These are phyloP conservation scores for Batillaria attramentaria DNA, from an alignment of 1,140 invertebrate genomes.

Conservation along the genomic window DNA sequence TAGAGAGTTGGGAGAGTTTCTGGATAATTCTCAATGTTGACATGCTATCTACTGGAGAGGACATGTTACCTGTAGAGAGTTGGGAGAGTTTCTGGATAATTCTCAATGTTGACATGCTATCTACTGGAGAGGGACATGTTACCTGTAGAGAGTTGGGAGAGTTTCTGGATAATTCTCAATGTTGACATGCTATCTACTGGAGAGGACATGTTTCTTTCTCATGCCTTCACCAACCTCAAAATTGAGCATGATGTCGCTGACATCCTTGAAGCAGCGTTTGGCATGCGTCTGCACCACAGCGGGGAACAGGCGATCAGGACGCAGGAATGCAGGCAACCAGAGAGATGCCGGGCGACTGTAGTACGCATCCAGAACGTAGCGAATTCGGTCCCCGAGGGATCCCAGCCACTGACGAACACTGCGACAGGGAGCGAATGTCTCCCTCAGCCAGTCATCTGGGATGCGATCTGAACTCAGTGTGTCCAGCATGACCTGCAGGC, in stretches of 20 bases:
- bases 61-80: no score
- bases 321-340: slow-evolving; percentile 60
- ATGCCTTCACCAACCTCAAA: slow-evolving; percentile 63
- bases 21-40: no score
- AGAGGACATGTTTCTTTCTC: neutral
- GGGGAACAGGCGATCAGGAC: slow-evolving; percentile 63
- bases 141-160: no score
- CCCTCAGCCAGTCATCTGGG: slow-evolving; percentile 55
- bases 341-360: slow-evolving; percentile 39
- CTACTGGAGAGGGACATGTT: no score
- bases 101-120: no score
- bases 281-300: slow-evolving; percentile 64
- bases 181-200: no score
- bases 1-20: no score
- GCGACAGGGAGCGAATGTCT: slow-evolving; percentile 52
- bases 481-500: slow-evolving; percentile 48
- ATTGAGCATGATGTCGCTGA: slow-evolving; percentile 56
- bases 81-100: no score
- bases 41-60: no score
- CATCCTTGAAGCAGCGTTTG: slow-evolving; percentile 62
- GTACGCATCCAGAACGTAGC: slow-evolving; percentile 48
- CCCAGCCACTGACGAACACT: slow-evolving; percentile 56
- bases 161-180: no score
- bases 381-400: slow-evolving; percentile 44
- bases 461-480: slow-evolving; percentile 54